These are phyloP conservation scores for Oostethus manadensis DNA, from an alignment of 2,113 vertebrate genomes.

Conservation along the genomic window DNA sequence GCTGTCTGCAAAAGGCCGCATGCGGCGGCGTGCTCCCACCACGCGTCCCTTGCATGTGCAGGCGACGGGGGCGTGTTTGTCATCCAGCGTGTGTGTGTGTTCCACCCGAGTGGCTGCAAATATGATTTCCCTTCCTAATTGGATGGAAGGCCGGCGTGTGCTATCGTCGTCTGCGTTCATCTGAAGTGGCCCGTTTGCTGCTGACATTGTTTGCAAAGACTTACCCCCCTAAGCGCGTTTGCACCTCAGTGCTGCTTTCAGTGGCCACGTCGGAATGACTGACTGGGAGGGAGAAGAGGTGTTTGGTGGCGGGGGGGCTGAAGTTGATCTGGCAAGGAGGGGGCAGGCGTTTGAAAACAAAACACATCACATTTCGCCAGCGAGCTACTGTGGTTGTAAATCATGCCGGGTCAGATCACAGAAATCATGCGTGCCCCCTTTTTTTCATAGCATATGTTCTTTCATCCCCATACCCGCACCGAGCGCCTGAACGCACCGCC, in stretches of 20 bases:
- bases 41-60: constrained; percentile 11
- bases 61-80: constrained; percentile 46
- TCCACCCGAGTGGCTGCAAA: constrained; percentile 65
- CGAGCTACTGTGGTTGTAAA: constrained; percentile 53
- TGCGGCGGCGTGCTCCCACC: not conserved
- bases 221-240: constrained; percentile 41
- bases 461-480: constrained; percentile 38
- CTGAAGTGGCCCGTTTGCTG: constrained; percentile 54
- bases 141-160: constrained; percentile 59
- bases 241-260: constrained; percentile 42
- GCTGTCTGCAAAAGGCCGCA: too few relatives aligned
- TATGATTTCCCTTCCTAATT: constrained; percentile 68
- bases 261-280: constrained; percentile 15
- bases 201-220: constrained; percentile 63
- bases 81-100: too few relatives aligned
- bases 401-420: constrained; percentile 58
- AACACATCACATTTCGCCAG: constrained; percentile 41
- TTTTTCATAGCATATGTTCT: constrained; percentile 51
- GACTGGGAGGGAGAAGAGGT: too few relatives aligned
- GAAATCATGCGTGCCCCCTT: constrained; percentile 62
- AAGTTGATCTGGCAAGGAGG: constrained; percentile 25
- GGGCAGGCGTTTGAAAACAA: constrained; percentile 35
- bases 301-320: constrained; percentile 13
- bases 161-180: constrained; percentile 62
- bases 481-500: constrained; percentile 32